phyloP scores from a whole-genome alignment of 2,113 vertebrate species.

The Empidonax traillii region DNA sequence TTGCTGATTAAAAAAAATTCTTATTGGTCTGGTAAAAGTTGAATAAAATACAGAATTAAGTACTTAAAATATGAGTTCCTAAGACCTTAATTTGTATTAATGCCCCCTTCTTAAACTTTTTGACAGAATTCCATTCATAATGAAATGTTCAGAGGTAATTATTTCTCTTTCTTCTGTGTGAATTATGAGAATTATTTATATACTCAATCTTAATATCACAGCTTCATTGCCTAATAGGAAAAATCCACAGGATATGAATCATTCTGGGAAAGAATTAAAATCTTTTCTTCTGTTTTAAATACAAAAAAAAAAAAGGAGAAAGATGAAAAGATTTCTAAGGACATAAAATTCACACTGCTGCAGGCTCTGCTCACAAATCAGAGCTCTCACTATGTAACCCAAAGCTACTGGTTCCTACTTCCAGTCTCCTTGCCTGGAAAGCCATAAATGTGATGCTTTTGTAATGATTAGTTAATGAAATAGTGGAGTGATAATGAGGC shows the following conservation, averaged over 20 bases:
- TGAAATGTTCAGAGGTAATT: slow-evolving; percentile 71
- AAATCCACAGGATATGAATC: slow-evolving; percentile 74
- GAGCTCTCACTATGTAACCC: neutral
- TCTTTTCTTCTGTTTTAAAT: slow-evolving; percentile 63
- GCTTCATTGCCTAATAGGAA: slow-evolving; percentile 68
- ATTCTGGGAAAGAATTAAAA: slow-evolving; percentile 62
- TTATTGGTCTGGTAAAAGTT: slow-evolving; percentile 49
- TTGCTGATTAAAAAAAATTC: slow-evolving; percentile 29
- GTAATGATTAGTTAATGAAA: slow-evolving; percentile 76
- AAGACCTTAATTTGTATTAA: slow-evolving; percentile 72
- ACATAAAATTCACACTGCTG: slow-evolving; percentile 57
- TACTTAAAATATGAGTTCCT: slow-evolving; percentile 60
- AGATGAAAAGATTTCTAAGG: slow-evolving; percentile 74
- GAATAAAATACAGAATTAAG: slow-evolving; percentile 55
- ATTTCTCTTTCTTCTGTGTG: slow-evolving; percentile 73
- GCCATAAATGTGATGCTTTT: slow-evolving; percentile 67
- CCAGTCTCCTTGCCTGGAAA: slow-evolving; percentile 38
- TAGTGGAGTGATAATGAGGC: slow-evolving; percentile 70
- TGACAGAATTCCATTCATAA: slow-evolving; percentile 75
- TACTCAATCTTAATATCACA: slow-evolving; percentile 72
- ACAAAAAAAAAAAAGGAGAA: neutral
- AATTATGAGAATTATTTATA: slow-evolving; percentile 78
- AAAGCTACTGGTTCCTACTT: slow-evolving; percentile 30
- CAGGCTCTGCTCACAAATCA: slow-evolving; percentile 62
- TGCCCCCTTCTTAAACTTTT: slow-evolving; percentile 56